Percentiles rank a stretch among this genome's conserved stretches.
Evolutionary conservation across 2,113 vertebrate species (phyloP).

Genomic region (Neodon shergylaensis): DNA sequence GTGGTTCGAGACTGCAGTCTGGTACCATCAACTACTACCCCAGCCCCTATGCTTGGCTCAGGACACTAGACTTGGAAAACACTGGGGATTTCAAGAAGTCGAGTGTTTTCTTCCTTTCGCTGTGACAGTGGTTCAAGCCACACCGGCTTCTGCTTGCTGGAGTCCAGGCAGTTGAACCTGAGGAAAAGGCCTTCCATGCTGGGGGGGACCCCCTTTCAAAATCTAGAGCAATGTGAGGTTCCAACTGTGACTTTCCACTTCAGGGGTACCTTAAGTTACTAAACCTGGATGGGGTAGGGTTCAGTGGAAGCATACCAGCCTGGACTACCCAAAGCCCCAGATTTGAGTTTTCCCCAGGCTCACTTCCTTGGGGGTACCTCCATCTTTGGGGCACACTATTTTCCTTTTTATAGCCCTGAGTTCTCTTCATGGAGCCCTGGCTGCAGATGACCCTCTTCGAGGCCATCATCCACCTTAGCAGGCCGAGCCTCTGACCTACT

Average conservation of each 20-base stretch:
- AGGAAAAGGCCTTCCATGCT: too few relatives aligned
- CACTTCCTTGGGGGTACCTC: too few relatives aligned
- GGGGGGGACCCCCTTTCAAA: neutral
- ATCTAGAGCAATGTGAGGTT: neutral
- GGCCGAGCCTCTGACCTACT: too few relatives aligned
- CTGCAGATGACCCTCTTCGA: rapidly evolving
- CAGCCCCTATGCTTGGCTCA: neutral
- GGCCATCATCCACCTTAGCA: rapidly evolving
- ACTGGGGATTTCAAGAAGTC: neutral
- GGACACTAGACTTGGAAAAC: neutral
- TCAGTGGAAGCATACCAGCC: neutral
- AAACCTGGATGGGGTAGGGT: neutral
- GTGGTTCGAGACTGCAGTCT: neutral
- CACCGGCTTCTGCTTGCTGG: neutral
- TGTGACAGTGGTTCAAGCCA: too few relatives aligned
- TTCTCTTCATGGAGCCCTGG: neutral
- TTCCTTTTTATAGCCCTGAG: neutral
- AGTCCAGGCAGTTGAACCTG: neutral
- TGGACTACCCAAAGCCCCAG: too few relatives aligned
- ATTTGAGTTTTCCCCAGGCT: neutral
- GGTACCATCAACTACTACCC: neutral
- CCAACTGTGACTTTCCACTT: rapidly evolving
- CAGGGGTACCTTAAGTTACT: neutral
- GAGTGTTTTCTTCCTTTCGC: neutral
- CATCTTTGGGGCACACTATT: neutral